These are phyloP conservation scores for Eptatretus burgeri DNA, from an alignment of 2,113 vertebrate genomes.

Conservation along the genomic window DNA sequence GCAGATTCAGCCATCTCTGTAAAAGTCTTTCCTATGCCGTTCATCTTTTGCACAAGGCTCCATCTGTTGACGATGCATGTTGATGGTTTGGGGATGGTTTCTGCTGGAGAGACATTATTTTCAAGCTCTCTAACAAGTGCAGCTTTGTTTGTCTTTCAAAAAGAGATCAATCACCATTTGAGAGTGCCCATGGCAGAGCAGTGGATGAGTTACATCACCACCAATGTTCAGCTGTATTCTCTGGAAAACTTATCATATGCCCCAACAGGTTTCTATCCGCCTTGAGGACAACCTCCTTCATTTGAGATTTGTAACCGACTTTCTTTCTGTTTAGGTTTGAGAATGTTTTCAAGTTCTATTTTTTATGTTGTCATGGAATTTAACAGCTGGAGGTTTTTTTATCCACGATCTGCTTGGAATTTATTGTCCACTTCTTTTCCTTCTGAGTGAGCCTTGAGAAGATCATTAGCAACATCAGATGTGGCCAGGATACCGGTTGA, in stretches of 20 bases:
- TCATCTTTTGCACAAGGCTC: conserved; percentile 1
- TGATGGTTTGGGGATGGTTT: neutral
- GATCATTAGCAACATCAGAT: too few relatives aligned
- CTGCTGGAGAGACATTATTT: neutral
- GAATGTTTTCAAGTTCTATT: too few relatives aligned
- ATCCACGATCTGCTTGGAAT: too few relatives aligned
- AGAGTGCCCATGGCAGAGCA: conserved; percentile 2
- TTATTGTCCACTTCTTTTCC: too few relatives aligned
- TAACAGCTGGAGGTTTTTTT: too few relatives aligned
- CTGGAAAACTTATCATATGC: neutral
- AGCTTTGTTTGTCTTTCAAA: neutral
- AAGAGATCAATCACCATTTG: neutral
- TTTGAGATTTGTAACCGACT: neutral
- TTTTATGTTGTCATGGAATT: too few relatives aligned
- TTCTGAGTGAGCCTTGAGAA: too few relatives aligned
- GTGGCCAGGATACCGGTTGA: neutral
- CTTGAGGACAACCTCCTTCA: neutral
- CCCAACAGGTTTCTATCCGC: neutral
- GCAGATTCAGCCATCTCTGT: neutral
- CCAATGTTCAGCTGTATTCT: conserved; percentile 1
- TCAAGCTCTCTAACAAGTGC: neutral
- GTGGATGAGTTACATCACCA: too few relatives aligned
- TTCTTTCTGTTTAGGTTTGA: too few relatives aligned
- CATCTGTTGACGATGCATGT: neutral
- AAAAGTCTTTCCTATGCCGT: neutral